phyloP scores from a whole-genome alignment of 2,888 invertebrate genomes.

The Sphinx pinastri region DNA sequence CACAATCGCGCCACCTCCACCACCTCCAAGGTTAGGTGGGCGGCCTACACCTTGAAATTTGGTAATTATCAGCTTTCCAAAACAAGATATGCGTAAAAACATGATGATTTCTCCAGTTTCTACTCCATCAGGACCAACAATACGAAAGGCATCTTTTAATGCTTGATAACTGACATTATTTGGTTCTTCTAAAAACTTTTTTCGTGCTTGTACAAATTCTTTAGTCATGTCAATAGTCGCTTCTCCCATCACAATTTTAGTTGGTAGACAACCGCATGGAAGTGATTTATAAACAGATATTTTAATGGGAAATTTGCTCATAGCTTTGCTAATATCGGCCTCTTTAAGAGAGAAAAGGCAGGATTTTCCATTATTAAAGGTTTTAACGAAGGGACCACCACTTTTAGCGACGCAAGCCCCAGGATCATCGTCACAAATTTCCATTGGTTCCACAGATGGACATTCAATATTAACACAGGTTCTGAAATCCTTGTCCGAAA shows the following conservation, averaged over 20 bases:
- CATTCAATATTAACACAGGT: conserved; percentile 86
- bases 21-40: conserved; percentile 55
- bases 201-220: conserved; percentile 83
- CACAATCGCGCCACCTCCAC: conserved; percentile 48
- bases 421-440: conserved; percentile 85
- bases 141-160: conserved; percentile 84
- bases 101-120: conserved; percentile 84
- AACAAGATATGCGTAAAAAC: conserved; percentile 86
- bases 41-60: conserved; percentile 82
- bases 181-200: conserved; percentile 74
- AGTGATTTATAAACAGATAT: conserved; percentile 85
- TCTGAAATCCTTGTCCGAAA: conserved; percentile 75
- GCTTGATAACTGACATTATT: conserved; percentile 81
- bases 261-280: conserved; percentile 85
- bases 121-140: conserved; percentile 75
- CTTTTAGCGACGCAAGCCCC: conserved; percentile 65
- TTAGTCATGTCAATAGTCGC: conserved; percentile 84
- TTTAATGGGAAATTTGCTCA: conserved; percentile 82
- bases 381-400: conserved; percentile 70
- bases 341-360: conserved; percentile 87
- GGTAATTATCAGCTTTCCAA: conserved; percentile 86
- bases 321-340: conserved; percentile 76
- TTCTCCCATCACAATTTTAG: conserved; percentile 85
- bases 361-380: conserved; percentile 86
- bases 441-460: conserved; percentile 82